Evolutionary conservation across 2,797 vertebrate genomes (phyloP), one percentile per base, ranked within the genome.

Genomic region (Esox masquinongy): DNA sequence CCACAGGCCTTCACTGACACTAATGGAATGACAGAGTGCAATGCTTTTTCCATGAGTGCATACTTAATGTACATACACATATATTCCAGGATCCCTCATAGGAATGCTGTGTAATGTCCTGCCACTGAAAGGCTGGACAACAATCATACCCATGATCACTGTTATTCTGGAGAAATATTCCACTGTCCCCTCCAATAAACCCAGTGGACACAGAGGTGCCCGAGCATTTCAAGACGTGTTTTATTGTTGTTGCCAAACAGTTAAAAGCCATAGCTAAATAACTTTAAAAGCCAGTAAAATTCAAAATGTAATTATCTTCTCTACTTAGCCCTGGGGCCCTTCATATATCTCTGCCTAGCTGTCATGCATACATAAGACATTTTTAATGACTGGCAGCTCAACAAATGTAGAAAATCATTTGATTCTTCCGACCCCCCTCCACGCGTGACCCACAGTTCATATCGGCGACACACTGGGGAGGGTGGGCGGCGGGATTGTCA

Each of bases 281-380:
- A 97, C 97, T 97, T 93, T 93, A 97, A 94, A 97, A 97, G 94
- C 96, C 96, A 96, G 96, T 97, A 96, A 98, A 97, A 98, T 97
- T 97, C 94, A 94, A 97, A 97, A 98, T 97, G 96, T 96, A 98
- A 99, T 98, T 98, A 99, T 97, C 96, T 97, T 95, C 95, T 96
- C 94, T 95, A 96, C 94, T 97, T 96, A 96, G 96, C 97, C 96
- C 91, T 2, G 89, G 89, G 96, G 96, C 94, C 93, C 94, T 96
- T 95, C 95, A 97, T 98, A 97, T 96, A 98, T 98, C 96, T 98
- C 95, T 77, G 90, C 90, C 73, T 88, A 91, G 95, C 95, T 94
- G 96, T 92, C 96, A 96, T 96, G 97, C 96, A 98, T 97, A 96
- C 95, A 96, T 97, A 97, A 96, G 93, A 98, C 95, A 93, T 94